A percentile compares a stretch with the other conserved stretches of the same genome.
Evolutionary conservation across 2,797 vertebrate species (phyloP).

Genomic region (Miichthys miiuy): DNA sequence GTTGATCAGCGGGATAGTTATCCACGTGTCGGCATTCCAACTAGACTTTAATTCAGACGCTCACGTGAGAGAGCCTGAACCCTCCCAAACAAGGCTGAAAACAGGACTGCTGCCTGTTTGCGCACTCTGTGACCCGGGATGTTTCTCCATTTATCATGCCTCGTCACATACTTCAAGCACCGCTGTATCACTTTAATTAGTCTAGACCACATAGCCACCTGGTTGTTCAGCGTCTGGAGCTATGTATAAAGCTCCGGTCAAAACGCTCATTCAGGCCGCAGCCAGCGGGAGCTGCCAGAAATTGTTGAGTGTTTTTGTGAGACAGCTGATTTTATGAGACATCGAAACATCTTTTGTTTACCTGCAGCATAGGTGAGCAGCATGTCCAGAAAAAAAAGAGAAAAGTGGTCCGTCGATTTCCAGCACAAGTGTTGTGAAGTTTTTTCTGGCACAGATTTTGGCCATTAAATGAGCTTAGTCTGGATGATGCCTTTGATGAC

Average conservation of each 20-base stretch:
- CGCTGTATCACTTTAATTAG: conserved; percentile 17
- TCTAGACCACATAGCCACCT: not conserved
- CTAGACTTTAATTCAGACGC: conserved; percentile 33
- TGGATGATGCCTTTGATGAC: conserved; percentile 35
- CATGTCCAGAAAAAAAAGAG: not conserved
- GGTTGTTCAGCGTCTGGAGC: conserved; percentile 18
- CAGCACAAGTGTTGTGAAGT: not conserved
- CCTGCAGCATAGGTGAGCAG: not conserved
- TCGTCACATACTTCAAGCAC: not conserved
- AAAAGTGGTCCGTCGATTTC: conserved; percentile 15
- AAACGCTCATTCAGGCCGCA: not conserved
- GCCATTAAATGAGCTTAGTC: conserved; percentile 20
- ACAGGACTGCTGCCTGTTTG: conserved; percentile 20
- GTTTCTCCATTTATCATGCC: conserved; percentile 17
- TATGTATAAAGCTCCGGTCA: not conserved
- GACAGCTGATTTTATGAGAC: not conserved
- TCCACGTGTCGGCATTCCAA: conserved; percentile 20
- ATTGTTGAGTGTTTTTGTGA: not conserved
- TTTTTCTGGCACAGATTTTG: conserved; percentile 17
- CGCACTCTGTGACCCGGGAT: conserved; percentile 23
- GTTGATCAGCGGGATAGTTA: conserved; percentile 32
- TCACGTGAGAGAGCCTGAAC: conserved; percentile 30
- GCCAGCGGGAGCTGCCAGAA: not conserved
- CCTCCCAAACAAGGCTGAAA: conserved; percentile 27
- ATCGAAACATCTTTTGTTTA: conserved; percentile 5